Evolutionary conservation across 1,140 invertebrate genomes (phyloP).

Genomic region (Trypoxylus dichotomus): DNA sequence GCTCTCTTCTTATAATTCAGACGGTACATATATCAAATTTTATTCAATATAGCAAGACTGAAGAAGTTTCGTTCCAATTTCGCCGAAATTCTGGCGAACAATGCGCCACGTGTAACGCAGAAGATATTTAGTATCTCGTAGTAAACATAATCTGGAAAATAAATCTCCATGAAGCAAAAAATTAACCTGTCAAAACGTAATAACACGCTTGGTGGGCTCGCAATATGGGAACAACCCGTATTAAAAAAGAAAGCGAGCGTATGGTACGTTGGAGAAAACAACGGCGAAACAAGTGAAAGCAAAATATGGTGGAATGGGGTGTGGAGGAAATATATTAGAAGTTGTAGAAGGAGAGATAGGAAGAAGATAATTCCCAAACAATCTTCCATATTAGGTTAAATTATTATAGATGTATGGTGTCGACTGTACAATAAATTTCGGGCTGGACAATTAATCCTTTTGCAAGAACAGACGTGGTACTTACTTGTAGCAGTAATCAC

Average conservation of each 20-base stretch:
- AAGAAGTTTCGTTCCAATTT: background rate
- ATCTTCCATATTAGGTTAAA: too few species aligned
- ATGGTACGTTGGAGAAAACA: background rate
- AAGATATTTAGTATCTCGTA: background rate
- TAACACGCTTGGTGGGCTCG: background rate
- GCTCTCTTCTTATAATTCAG: too few species aligned
- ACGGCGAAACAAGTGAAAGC: background rate
- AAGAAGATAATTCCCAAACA: too few species aligned
- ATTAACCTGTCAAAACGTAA: conserved; percentile 2
- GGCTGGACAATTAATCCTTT: too few species aligned
- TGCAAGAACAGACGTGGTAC: too few species aligned
- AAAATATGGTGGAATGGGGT: too few species aligned
- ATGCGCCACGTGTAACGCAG: background rate
- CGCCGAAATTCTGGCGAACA: background rate
- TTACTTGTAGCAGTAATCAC: too few species aligned
- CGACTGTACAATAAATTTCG: too few species aligned
- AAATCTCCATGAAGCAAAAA: conserved; percentile 7
- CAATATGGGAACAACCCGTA: background rate
- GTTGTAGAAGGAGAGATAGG: too few species aligned
- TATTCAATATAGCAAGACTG: too few species aligned
- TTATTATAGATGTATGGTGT: too few species aligned
- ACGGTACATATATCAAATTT: too few species aligned
- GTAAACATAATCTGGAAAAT: background rate
- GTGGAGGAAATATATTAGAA: background rate
- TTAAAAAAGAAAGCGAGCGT: background rate